These are phyloP conservation scores for Lysiphlebus fabarum DNA, from an alignment of 1,140 invertebrate species.

Conservation along the genomic window DNA sequence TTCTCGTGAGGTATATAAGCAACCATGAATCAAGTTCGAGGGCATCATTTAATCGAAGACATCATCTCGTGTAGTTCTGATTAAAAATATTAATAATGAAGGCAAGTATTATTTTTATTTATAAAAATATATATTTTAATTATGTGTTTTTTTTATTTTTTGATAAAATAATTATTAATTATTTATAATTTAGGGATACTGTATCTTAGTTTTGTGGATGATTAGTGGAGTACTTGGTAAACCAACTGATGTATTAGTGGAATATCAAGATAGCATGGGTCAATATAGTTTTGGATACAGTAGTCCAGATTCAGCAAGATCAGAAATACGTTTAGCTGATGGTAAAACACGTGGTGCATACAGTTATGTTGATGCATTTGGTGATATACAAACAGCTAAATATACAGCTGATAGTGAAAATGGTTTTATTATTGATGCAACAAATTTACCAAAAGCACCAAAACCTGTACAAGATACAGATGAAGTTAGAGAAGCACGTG, in stretches of 20 bases:
- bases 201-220: slow-evolving; percentile 27
- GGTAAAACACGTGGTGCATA: slow-evolving; percentile 46
- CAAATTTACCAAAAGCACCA: slow-evolving; percentile 55
- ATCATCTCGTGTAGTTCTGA: not conserved
- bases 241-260: slow-evolving; percentile 35
- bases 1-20: slow-evolving; percentile 41
- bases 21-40: slow-evolving; percentile 28
- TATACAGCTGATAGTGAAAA: slow-evolving; percentile 43
- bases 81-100: not conserved
- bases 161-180: not conserved
- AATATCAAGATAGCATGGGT: slow-evolving; percentile 55
- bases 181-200: slow-evolving; percentile 20
- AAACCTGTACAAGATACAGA: slow-evolving; percentile 42
- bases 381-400: slow-evolving; percentile 49
- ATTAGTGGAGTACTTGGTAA: slow-evolving; percentile 15
- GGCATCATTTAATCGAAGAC: not conserved
- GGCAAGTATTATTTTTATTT: slow-evolving; percentile 1
- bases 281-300: slow-evolving; percentile 59
- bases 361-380: slow-evolving; percentile 57
- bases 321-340: slow-evolving; percentile 46
- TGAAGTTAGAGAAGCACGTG: slow-evolving; percentile 40
- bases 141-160: no score
- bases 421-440: slow-evolving; percentile 57
- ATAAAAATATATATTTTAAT: no score
- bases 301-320: slow-evolving; percentile 51